Base-by-base conservation (phyloP, 1,140 invertebrate genomes). In the Aporrectodea caliginosa region DNA sequence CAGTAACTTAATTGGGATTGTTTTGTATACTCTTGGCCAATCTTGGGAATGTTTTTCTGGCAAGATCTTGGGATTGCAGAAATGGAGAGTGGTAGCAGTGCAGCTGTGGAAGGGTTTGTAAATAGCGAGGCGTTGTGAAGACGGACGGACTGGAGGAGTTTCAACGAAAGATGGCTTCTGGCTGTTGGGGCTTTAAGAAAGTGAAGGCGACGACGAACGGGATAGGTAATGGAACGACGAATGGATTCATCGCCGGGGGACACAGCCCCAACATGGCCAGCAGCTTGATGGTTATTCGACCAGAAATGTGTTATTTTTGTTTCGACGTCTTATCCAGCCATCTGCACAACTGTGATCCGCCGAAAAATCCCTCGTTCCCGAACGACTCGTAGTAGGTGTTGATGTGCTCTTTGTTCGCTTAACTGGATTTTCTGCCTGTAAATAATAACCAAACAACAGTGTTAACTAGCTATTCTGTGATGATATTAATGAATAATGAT, bases 231-330 rank as follows among this genome's bases (percentile, higher is more conserved):
- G 43, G 43, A 75, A 30, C 6, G 58, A 35, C 31, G 43, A 58
- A 58, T 22, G 43, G 43, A n/a, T 43, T 43, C 35, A 2, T 35
- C 35, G 58, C 27, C 34, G 33, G 75, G 75, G 16, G n/a, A 29
- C 43, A 35, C 33, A 31, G 6, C 71, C 27, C 2, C 22, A 6
- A 58, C 29, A 34, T 35, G 33, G n/a, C 2, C 29, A n/a, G 16
- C 29, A 14, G 33, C 29, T n/a, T 16, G 80, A 84, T 92, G 88
- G 93, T 97, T 68, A 94, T 94, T 78, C 92, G 93, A 87, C 93
- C 94, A 74, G 95, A 98, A 88, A 98, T 98, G 97, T 97, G 95
- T 87, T 96, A 95, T 90, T 98, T 95, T 90, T 98, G 96, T 92
- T 98, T 98, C 90, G 96, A 98, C 90, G 96, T 98, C 80, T 92